A percentile compares a stretch with the other conserved stretches of the same genome.
These are phyloP conservation scores for Craseonycteris thonglongyai DNA, from an alignment of 2,113 vertebrate genomes.

Conservation along the genomic window DNA sequence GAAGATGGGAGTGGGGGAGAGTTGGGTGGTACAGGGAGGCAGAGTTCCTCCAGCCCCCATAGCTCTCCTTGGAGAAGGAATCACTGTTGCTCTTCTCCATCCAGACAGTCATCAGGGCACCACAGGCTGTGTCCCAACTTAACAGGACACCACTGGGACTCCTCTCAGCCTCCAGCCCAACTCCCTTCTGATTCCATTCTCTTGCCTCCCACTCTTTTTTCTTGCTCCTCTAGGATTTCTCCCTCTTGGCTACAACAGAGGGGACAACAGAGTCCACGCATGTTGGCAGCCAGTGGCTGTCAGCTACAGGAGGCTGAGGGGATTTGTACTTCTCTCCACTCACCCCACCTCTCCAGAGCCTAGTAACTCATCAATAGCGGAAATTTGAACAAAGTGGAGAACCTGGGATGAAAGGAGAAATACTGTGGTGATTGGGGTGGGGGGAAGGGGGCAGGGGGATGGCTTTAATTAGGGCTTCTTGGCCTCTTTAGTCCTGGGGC, in stretches of 20 bases:
- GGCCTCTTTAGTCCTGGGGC: conserved; percentile 78
- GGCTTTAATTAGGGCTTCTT: conserved; percentile 83
- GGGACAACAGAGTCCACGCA: not conserved
- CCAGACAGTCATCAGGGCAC: not conserved
- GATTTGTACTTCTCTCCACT: conserved; percentile 67
- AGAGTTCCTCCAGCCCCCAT: not conserved
- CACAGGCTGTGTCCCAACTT: not conserved
- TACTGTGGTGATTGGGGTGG: conserved; percentile 54
- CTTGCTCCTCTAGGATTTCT: not conserved
- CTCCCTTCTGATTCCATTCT: not conserved
- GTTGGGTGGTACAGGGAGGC: not conserved
- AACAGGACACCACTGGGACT: accelerated
- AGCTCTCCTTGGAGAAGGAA: not conserved
- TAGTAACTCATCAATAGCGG: conserved; percentile 79
- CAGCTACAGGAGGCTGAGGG: conserved; percentile 59
- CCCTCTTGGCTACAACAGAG: not conserved
- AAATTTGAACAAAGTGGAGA: conserved; percentile 81
- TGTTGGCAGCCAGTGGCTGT: conserved; percentile 16
- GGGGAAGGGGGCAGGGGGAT: conserved; percentile 72
- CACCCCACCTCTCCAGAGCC: conserved; percentile 74
- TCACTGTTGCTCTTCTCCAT: not conserved
- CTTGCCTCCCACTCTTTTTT: not conserved
- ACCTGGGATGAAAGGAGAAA: conserved; percentile 72
- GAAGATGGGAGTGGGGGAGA: not conserved
- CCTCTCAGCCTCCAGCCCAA: not conserved